Base-by-base conservation (phyloP, 2,888 invertebrate species). In the Ophion ellenae region DNA sequence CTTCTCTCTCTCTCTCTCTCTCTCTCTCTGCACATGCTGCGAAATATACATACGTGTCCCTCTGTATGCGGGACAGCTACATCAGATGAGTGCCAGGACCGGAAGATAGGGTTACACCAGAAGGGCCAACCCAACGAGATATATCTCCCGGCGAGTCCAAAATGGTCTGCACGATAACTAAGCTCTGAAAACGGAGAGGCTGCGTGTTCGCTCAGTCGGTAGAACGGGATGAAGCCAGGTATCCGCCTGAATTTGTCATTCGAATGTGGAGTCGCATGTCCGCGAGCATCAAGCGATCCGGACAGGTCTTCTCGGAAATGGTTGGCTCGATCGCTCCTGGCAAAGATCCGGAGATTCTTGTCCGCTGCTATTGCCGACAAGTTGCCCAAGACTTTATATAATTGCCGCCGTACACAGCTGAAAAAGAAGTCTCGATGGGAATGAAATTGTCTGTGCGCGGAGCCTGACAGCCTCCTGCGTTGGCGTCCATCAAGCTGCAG, bases 61-160 rank as follows among this genome's bases (percentile, higher is more conserved):
- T 70, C 57, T 74, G 81, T 78, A 78, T 77, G 77, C 71, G 74
- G 70, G 69, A 57, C 78, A 79, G 81, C 78, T 69, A 64, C 78
- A 69, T 75, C 71, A 74, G 75, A 76, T 69, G 75, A 40, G 53
- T 67, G 82, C 85, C 82, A 79, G 82, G 75, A 85, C 47, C 47
- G 57, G 67, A 82, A 78, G 67, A 82, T 66, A 70, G 63, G 59
- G 32, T 66, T 70, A 53, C 53, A 74, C 85, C 81, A 61, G 64
- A 57, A 69, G 78, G 69, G 78, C 36, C 79, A 10, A 79, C 20
- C 57, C 81, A 57, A 74, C 78, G 74, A 61, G 57, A 47, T 47
- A 53, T 53, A 64, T 71, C 84, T 57, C 20, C 28, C 63, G 57
- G 47, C 64, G 36, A 53, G 64, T 71, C 36, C 66, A 76, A 78